Conservation (phyloP, 2,113 vertebrate genomes). For the Circaetus gallicus region DNA sequence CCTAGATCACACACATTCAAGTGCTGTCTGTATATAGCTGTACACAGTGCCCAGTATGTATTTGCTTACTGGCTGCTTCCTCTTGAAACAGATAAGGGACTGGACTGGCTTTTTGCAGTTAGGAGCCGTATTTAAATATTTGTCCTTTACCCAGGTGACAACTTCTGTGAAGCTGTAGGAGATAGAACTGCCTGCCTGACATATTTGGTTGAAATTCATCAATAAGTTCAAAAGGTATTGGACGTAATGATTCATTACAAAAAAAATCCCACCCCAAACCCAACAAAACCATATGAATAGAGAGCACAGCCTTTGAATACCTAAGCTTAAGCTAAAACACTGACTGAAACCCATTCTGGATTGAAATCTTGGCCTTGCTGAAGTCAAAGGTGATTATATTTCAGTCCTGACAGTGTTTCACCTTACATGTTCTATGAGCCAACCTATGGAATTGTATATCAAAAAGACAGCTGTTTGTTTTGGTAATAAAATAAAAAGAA, state of each 20-base stretch:
- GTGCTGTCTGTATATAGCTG: neutral
- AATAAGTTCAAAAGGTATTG: neutral
- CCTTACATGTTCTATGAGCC: neutral
- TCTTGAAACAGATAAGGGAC: neutral
- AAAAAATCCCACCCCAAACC: neutral
- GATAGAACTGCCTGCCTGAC: neutral
- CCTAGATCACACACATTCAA: neutral
- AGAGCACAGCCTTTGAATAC: neutral
- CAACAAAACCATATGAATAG: neutral
- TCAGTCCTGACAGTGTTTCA: constrained; percentile 10
- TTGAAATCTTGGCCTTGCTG: neutral
- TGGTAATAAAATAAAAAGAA: constrained; percentile 43
- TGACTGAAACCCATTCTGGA: neutral
- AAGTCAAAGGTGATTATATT: constrained; percentile 1
- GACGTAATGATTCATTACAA: neutral
- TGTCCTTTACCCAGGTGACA: neutral
- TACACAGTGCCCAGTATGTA: neutral
- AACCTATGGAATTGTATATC: neutral
- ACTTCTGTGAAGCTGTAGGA: neutral
- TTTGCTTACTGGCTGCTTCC: neutral
- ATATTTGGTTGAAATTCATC: neutral
- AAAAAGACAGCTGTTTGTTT: constrained; percentile 49
- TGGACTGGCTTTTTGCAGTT: neutral
- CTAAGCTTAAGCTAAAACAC: neutral
- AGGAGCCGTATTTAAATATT: neutral